phyloP scores from a whole-genome alignment of 1,140 invertebrate species.

The Lepidostoma basale region DNA sequence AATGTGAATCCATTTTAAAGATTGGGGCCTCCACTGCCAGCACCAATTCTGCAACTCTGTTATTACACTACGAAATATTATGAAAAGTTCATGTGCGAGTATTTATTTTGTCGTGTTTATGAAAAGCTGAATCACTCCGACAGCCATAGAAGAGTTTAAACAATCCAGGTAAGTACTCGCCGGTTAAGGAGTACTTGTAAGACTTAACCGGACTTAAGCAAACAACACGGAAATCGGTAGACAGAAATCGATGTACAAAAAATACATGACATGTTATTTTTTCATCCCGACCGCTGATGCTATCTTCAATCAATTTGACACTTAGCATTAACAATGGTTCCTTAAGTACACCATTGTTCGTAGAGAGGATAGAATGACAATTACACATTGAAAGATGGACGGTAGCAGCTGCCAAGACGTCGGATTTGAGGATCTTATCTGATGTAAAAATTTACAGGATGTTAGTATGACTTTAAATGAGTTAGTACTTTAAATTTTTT shows the following conservation, averaged over 20 bases:
- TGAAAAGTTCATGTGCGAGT: too few relatives aligned
- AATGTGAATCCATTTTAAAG: too few relatives aligned
- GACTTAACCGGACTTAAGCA: conserved; percentile 3
- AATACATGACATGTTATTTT: conserved; percentile 16
- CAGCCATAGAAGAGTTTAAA: too few relatives aligned
- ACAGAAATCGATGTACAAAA: conserved; percentile 2
- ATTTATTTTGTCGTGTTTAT: too few relatives aligned
- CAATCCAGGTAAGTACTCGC: background rate
- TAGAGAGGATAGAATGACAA: background rate
- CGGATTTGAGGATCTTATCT: background rate
- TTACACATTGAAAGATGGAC: conserved; percentile 5
- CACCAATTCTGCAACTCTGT: too few relatives aligned
- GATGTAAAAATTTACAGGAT: background rate
- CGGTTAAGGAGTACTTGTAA: background rate
- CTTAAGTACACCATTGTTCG: conserved; percentile 24
- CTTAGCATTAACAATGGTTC: conserved; percentile 12
- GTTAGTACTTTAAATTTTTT: background rate
- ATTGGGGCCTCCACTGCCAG: too few relatives aligned
- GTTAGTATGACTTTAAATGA: background rate
- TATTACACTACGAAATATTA: too few relatives aligned
- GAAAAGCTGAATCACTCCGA: too few relatives aligned
- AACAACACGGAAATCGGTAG: conserved; percentile 16
- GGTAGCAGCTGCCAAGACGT: conserved; percentile 1
- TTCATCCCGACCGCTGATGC: background rate
- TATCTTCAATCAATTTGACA: conserved; percentile 29